Conservation (phyloP, 2,113 vertebrate genomes). For the Pomatorhinus ruficollis region DNA sequence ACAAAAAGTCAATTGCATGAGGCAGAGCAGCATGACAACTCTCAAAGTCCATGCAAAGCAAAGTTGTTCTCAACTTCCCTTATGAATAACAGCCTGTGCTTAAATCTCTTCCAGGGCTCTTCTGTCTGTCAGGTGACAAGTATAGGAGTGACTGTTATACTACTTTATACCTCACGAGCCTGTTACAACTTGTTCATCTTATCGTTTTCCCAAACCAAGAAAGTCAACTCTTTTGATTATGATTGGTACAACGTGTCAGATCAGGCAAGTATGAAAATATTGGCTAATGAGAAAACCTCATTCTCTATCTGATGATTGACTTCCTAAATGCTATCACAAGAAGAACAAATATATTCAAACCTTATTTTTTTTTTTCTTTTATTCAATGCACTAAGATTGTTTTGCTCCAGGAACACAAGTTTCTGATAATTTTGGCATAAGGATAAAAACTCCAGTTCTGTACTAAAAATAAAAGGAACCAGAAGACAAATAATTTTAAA, state of each 20-base stretch:
- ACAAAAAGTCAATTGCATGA: background rate
- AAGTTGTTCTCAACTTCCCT: background rate
- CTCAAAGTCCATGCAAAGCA: background rate
- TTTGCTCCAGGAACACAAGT: background rate
- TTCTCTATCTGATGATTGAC: background rate
- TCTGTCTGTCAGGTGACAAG: slow-evolving; percentile 93
- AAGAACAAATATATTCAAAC: background rate
- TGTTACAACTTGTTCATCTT: slow-evolving; percentile 96
- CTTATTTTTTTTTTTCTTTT: background rate
- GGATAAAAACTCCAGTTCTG: background rate
- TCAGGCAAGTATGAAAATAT: slow-evolving; percentile 81
- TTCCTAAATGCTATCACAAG: background rate
- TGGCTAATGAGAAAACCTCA: background rate
- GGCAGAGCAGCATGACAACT: background rate
- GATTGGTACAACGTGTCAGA: slow-evolving; percentile 99
- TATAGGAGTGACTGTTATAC: slow-evolving; percentile 88
- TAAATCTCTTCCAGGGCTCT: slow-evolving; percentile 83
- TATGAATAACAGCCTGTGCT: background rate
- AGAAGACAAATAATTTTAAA: background rate
- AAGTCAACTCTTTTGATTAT: slow-evolving; percentile 91
- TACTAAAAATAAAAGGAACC: background rate
- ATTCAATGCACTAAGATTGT: background rate
- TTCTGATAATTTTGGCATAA: background rate
- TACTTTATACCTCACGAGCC: slow-evolving; percentile 91
- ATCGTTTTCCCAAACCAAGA: slow-evolving; percentile 84